phyloP scores from a whole-genome alignment of 2,113 vertebrate species.

The Toxotes jaculatrix region DNA sequence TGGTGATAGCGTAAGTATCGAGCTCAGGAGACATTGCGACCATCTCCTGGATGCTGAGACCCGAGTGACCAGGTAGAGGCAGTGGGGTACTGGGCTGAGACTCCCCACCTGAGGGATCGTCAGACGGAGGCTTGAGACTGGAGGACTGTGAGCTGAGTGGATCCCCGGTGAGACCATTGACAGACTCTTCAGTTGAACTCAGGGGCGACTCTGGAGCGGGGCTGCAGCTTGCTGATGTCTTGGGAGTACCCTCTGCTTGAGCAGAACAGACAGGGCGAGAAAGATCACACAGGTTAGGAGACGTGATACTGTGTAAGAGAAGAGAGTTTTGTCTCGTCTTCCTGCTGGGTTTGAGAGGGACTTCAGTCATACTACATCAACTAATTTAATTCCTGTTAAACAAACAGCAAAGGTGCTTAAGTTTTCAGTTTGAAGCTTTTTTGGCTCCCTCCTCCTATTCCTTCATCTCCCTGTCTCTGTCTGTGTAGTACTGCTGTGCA shows the following conservation, averaged over 20 bases:
- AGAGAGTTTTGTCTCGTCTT: constrained; percentile 38
- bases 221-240: constrained; percentile 96
- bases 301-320: constrained; percentile 19
- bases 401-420: constrained; percentile 77
- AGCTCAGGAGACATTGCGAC: constrained; percentile 95
- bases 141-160: constrained; percentile 88
- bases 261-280: constrained; percentile 54
- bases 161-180: constrained; percentile 88
- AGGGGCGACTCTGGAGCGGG: constrained; percentile 95
- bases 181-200: constrained; percentile 92
- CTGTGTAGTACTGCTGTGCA: constrained; percentile 79
- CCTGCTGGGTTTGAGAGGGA: constrained; percentile 54
- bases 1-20: constrained; percentile 96
- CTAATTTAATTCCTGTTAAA: constrained; percentile 72
- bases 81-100: constrained; percentile 89
- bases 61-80: constrained; percentile 87
- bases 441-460: constrained; percentile 74
- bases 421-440: constrained; percentile 78
- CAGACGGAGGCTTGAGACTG: constrained; percentile 84
- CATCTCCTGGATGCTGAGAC: constrained; percentile 94
- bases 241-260: constrained; percentile 92
- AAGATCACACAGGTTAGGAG: constrained; percentile 46
- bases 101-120: constrained; percentile 86
- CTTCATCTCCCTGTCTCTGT: constrained; percentile 81
- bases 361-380: constrained; percentile 65